Base-by-base conservation (phyloP, 2,888 invertebrate species). In the Drosophila pseudotalamancana region DNA sequence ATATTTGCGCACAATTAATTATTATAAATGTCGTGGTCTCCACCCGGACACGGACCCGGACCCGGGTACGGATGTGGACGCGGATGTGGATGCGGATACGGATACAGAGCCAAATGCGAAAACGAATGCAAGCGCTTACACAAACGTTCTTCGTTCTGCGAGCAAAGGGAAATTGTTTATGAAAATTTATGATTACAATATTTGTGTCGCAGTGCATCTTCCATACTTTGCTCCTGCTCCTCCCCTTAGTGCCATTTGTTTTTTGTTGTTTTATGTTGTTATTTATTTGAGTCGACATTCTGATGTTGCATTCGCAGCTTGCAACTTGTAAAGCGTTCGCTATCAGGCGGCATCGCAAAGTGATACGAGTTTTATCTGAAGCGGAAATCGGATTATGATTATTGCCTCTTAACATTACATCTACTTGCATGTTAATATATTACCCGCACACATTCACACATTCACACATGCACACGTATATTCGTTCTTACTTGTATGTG, bases 1-100 rank as follows among this genome's bases (percentile, higher is more conserved):
- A 87, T 83, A 89, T 89, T 89, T 88, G 87, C 74, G 79, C 82
- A 79, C 89, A 88, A 90, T 90, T 90, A 90, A 90, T 90, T 90
- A 89, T 89, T 88, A 90, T 90, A 87, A 89, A 90, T 90, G 89
- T 89, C 87, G 87, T 84, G 77, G 87, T 72, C 55, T 19, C 54
- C 60, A 50, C 60, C 69, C 75, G 67, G 59, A 39, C 66, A 6
- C 23, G 45, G 54, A 46, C 67, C 34, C 70, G 42, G 39, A 43
- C 62, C 59, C 69, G 45, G 45, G 23, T 35, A 8, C 32, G 42
- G 42, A 49, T 48, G 21, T 69, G 53, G 31, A 39, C 8, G 16
- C 54, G 39, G 37, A 32, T 11, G 31, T 63, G 67, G 77, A 66
- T 27, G 25, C 68, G 72, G 60, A 67, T 42, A n/a, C 59, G 59